Base-by-base conservation (phyloP, 2,113 vertebrate species). In the Myxocyprinus asiaticus region DNA sequence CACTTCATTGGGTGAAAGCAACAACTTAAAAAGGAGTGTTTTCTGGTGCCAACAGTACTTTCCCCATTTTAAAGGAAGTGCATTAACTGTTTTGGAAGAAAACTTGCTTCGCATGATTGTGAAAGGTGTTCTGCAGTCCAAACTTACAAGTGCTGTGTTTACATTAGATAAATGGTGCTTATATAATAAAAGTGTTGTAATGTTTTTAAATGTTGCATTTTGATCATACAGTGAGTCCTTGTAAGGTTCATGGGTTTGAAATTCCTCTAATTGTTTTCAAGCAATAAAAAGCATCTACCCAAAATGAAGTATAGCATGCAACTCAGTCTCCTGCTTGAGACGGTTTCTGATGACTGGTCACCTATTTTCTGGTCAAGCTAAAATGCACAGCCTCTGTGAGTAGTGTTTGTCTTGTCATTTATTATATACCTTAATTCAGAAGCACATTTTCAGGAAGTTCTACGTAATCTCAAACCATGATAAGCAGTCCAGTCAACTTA, bases 41-140 rank as follows among this genome's bases (percentile, higher is more conserved):
- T n/a, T 33, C 78, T 47, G 73, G 80, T 87, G 82, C 14, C 75
- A 85, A 86, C 85, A 81, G 73, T 88, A 85, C 86, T 88, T 88
- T 90, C 85, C 80, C 84, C 77, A 72, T 79, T 76, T 78, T 82
- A 81, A 83, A 85, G 73, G 67, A 88, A 88, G 85, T 87, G 80
- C 76, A 48, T 77, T 55, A 75, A 80, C 69, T 86, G 80, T 82
- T 90, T 84, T 84, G 72, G 69, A 78, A 84, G 82, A 84, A 84
- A 88, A 87, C 77, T 86, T 86, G 85, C 80, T 83, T 83, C 44
- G 73, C 71, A 81, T 80, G 79, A 73, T 6, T 83, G 83, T 86
- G 71, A 86, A 85, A 89, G 87, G 84, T 87, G 89, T 90, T 91
- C 90, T 92, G 87, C 88, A 91, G 90, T 92, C 90, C 86, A 88